A percentile compares a stretch with the other conserved stretches of the same genome.
Conservation (phyloP, 2,888 invertebrate genomes). For the Cloeon dipterum region DNA sequence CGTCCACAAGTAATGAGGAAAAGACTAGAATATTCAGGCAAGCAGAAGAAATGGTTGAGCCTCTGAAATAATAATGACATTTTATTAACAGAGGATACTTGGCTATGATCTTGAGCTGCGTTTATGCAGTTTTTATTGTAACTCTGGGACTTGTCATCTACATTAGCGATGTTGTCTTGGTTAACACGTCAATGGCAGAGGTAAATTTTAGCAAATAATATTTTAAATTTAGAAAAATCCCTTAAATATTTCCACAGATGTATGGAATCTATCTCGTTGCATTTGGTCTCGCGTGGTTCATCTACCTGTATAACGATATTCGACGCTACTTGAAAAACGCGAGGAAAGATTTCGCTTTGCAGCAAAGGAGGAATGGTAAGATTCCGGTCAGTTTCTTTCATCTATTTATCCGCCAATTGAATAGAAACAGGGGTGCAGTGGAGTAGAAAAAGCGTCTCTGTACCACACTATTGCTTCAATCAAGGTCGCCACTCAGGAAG, state of each 20-base stretch:
- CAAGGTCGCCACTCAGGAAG: constrained; percentile 46
- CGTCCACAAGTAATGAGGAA: background rate
- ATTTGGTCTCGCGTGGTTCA: constrained; percentile 33
- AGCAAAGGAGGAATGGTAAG: background rate
- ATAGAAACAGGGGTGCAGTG: background rate
- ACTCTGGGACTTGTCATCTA: constrained; percentile 40
- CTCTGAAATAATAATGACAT: background rate
- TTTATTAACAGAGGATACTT: constrained; percentile 26
- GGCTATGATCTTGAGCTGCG: constrained; percentile 34
- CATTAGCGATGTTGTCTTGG: constrained; percentile 30
- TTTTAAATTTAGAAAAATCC: background rate
- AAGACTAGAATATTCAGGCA: background rate
- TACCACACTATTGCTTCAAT: constrained; percentile 33
- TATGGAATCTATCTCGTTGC: constrained; percentile 33
- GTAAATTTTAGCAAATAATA: constrained; percentile 23
- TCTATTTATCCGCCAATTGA: too few species aligned
- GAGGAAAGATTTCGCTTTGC: background rate
- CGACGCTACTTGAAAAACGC: constrained; percentile 24
- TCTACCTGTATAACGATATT: constrained; percentile 37
- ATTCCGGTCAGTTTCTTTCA: too few species aligned
- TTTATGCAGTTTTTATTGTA: constrained; percentile 42
- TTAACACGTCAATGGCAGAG: constrained; percentile 23
- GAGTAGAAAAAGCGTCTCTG: background rate
- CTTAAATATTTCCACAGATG: constrained; percentile 20
- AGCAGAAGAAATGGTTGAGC: background rate